Percentiles rank a stretch among this genome's conserved stretches.
Conservation (phyloP, 2,888 invertebrate species). For the Cyclophora albipunctata region DNA sequence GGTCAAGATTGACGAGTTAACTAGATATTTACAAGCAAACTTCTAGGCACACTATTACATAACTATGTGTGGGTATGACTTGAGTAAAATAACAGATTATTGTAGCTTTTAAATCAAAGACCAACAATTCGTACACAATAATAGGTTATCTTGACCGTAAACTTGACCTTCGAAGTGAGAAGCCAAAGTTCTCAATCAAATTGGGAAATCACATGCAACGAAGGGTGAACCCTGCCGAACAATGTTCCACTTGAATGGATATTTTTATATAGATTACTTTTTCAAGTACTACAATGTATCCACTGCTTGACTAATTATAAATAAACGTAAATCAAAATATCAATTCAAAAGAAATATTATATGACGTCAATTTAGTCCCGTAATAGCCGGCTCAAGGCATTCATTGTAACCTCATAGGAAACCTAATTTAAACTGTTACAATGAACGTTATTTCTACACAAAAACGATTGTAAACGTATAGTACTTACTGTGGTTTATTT, state of each 20-base stretch:
- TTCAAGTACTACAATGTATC: no score
- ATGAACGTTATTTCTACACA: no score
- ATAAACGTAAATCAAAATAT: constrained; percentile 1
- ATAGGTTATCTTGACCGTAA: constrained; percentile 33
- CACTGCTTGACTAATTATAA: no score
- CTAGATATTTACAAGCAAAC: constrained; percentile 50
- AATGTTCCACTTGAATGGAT: constrained; percentile 24
- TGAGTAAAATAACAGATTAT: no score
- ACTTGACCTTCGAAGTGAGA: constrained; percentile 58
- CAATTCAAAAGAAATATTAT: constrained; percentile 25
- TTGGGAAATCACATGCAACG: constrained; percentile 47
- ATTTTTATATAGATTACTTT: no score
- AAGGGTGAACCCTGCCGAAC: constrained; percentile 18
- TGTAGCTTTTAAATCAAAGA: not conserved
- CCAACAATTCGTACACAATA: not conserved
- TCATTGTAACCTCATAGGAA: constrained; percentile 31
- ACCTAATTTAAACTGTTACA: no score
- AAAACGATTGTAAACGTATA: constrained; percentile 1
- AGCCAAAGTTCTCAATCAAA: constrained; percentile 36
- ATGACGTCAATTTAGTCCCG: constrained; percentile 49
- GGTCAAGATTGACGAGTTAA: constrained; percentile 41
- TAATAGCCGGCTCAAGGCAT: constrained; percentile 40
- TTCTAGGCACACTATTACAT: constrained; percentile 58
- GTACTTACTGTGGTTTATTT: constrained; percentile 53
- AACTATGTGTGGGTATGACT: constrained; percentile 22